A percentile compares a stretch with the other conserved stretches of the same genome.
phyloP scores from a whole-genome alignment of 2,797 vertebrate species.

The Thamnophis elegans region DNA sequence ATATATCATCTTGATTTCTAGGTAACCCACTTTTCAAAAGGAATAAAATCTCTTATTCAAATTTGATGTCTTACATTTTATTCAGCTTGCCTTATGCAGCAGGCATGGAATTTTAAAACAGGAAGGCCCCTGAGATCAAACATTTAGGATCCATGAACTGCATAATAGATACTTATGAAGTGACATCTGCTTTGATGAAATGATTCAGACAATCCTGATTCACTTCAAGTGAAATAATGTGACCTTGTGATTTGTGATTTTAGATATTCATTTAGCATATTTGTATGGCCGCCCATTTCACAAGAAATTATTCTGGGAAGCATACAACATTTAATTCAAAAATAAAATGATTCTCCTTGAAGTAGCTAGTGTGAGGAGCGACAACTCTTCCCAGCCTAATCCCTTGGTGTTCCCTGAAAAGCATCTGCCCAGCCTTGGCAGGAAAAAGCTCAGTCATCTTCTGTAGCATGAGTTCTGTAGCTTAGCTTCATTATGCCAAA shows the following conservation, averaged over 20 bases:
- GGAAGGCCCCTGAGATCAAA: neutral
- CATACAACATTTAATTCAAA: neutral
- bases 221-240: neutral
- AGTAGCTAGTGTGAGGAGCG: neutral
- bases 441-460: neutral
- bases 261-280: neutral
- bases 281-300: neutral
- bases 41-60: neutral
- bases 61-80: neutral
- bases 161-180: neutral
- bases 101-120: neutral
- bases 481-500: neutral
- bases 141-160: neutral
- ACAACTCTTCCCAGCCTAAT: neutral
- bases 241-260: neutral
- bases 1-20: neutral
- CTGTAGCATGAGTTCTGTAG: neutral
- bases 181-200: neutral
- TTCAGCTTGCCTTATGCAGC: neutral
- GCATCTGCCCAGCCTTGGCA: neutral
- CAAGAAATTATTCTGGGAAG: neutral
- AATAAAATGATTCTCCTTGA: neutral
- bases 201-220: neutral
- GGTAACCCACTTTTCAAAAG: neutral
- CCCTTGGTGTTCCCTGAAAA: neutral